A percentile compares a stretch with the other conserved stretches of the same genome.
Conservation (phyloP, 2,797 vertebrate species). For the Meda fulgida region DNA sequence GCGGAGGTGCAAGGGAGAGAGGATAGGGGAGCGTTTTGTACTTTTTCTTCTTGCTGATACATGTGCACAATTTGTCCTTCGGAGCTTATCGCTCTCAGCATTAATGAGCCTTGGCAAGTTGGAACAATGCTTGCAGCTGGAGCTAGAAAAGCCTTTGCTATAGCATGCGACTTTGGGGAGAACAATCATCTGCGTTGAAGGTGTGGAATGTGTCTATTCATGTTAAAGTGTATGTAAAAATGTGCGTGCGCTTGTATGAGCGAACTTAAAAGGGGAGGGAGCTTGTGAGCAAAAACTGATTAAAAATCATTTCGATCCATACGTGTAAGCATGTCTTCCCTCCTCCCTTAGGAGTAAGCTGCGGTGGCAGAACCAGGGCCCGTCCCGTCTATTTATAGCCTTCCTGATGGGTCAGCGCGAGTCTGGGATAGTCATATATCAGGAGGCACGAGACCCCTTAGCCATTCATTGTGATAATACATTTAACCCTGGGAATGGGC, state of each 20-base stretch:
- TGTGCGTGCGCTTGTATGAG: constrained; percentile 47
- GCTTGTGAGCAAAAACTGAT: not conserved
- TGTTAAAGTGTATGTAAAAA: constrained; percentile 62
- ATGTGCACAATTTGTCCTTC: constrained; percentile 82
- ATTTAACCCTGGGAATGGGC: constrained; percentile 96
- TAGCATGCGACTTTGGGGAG: constrained; percentile 72
- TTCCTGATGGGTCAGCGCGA: constrained; percentile 86
- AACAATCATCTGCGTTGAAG: constrained; percentile 70
- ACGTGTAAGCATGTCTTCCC: constrained; percentile 4
- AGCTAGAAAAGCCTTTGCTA: constrained; percentile 73
- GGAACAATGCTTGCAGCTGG: constrained; percentile 81
- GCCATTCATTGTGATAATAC: constrained; percentile 96
- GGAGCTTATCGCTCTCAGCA: constrained; percentile 79
- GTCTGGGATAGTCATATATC: constrained; percentile 88
- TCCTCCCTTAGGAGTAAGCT: constrained; percentile 56
- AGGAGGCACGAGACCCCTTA: constrained; percentile 83
- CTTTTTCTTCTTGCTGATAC: constrained; percentile 71
- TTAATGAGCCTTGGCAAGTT: constrained; percentile 84
- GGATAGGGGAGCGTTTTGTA: constrained; percentile 56
- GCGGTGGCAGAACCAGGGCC: constrained; percentile 70
- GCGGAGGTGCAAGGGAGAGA: constrained; percentile 36
- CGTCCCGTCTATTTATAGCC: constrained; percentile 87
- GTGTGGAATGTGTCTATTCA: constrained; percentile 72
- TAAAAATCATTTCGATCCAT: constrained; percentile 12
- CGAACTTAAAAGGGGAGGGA: constrained; percentile 16